A percentile compares a stretch with the other conserved stretches of the same genome.
Conservation (phyloP, 2,888 invertebrate species). For the Odontocerum albicorne region DNA sequence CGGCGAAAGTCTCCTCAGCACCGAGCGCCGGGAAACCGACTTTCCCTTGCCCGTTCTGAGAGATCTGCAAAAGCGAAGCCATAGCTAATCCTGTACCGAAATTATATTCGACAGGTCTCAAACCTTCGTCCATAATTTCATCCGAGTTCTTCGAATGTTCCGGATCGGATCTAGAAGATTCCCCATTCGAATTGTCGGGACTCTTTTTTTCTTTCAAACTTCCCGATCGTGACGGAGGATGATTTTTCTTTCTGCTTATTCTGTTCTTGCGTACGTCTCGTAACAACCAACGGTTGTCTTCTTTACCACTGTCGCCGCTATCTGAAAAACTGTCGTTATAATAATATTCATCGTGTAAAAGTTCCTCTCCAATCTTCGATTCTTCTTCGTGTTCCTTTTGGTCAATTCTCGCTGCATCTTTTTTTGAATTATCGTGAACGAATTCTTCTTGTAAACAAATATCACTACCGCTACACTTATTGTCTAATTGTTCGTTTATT, state of each 20-base stretch:
- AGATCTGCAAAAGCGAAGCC: slow-evolving; percentile 49
- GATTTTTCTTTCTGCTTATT: slow-evolving; percentile 46
- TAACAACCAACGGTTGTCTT: slow-evolving; percentile 42
- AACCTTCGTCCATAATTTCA: slow-evolving; percentile 45
- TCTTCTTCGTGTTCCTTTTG: background rate
- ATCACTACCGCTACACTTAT: too few relatives aligned
- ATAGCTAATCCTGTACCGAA: slow-evolving; percentile 55
- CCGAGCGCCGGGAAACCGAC: slow-evolving; percentile 43
- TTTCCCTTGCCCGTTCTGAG: slow-evolving; percentile 38
- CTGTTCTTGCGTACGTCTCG: slow-evolving; percentile 48
- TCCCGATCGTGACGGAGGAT: slow-evolving; percentile 39
- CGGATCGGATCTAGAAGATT: slow-evolving; percentile 13
- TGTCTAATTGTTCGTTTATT: too few relatives aligned
- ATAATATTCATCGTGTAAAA: background rate
- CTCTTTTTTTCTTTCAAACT: slow-evolving; percentile 8
- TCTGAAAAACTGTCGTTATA: slow-evolving; percentile 23
- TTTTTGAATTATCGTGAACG: too few relatives aligned
- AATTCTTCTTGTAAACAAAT: too few relatives aligned
- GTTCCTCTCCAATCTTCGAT: background rate
- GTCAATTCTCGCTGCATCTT: too few relatives aligned
- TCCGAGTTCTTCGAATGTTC: slow-evolving; percentile 35
- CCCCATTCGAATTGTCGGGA: background rate
- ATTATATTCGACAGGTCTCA: slow-evolving; percentile 53
- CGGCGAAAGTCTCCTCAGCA: slow-evolving; percentile 51
- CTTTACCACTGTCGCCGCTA: slow-evolving; percentile 15